A percentile compares a stretch with the other conserved stretches of the same genome.
These are phyloP conservation scores for Troilus luridus DNA, from an alignment of 2,888 invertebrate species.

Conservation along the genomic window DNA sequence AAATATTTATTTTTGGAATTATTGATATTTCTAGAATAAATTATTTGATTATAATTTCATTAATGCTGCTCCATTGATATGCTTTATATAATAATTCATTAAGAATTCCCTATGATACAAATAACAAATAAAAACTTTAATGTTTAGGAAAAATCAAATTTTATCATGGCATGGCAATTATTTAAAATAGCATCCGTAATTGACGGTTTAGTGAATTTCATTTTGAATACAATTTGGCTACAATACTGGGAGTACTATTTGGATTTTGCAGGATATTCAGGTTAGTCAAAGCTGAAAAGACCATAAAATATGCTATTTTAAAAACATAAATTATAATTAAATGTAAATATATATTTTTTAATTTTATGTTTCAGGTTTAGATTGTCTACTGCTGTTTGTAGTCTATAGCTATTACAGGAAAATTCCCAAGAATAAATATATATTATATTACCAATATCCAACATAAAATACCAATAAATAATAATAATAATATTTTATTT, in stretches of 20 bases:
- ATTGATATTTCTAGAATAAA: too few relatives aligned
- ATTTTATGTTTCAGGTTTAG: conserved; percentile 24
- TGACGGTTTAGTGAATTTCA: not conserved
- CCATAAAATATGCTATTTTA: not conserved
- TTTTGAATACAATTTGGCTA: not conserved
- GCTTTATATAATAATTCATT: too few relatives aligned
- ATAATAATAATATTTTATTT: not conserved
- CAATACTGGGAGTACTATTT: not conserved
- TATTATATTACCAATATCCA: not conserved
- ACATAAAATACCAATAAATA: not conserved
- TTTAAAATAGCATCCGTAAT: not conserved
- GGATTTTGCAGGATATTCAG: not conserved
- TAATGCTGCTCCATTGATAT: too few relatives aligned
- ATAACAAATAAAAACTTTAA: not conserved
- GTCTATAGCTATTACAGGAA: conserved; percentile 39
- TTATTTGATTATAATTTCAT: too few relatives aligned
- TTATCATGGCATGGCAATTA: not conserved
- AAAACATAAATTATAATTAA: not conserved
- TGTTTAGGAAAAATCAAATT: conserved; percentile 1
- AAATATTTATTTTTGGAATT: too few relatives aligned
- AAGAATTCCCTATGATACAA: not conserved
- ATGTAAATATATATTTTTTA: not conserved
- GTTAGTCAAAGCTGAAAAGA: not conserved
- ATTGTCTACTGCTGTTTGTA: not conserved
- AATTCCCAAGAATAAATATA: conserved; percentile 1